Evolutionary conservation across 2,888 invertebrate species (phyloP).

Genomic region (Cantharis nigra): DNA sequence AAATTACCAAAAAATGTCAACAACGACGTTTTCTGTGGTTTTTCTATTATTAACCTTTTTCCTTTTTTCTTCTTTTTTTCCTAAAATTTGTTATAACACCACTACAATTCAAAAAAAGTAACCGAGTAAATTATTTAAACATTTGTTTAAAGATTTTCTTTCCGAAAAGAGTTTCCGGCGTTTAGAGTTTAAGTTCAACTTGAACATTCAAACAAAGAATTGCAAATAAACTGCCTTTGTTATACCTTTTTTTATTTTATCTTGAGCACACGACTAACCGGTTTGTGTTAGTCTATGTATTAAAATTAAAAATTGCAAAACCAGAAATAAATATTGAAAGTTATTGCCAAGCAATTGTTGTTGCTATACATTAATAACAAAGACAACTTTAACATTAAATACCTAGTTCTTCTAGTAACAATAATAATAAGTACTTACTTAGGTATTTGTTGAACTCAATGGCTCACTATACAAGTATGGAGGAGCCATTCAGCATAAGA

Average conservation of each 20-base stretch:
- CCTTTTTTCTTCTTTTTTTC: too few relatives aligned
- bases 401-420: not conserved
- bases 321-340: not conserved
- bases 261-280: slow-evolving; percentile 25
- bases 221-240: slow-evolving; percentile 8
- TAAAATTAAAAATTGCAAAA: slow-evolving; percentile 8
- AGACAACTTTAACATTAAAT: not conserved
- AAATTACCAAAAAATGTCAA: too few relatives aligned
- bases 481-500: not conserved
- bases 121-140: not conserved
- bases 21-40: too few relatives aligned
- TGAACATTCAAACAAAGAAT: not conserved
- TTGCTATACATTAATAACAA: not conserved
- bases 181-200: not conserved
- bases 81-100: too few relatives aligned
- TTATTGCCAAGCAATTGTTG: not conserved
- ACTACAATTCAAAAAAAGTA: too few relatives aligned
- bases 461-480: not conserved
- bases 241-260: slow-evolving; percentile 10
- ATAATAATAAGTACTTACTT: not conserved
- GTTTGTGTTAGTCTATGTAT: slow-evolving; percentile 5
- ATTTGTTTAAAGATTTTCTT: not conserved
- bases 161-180: not conserved
- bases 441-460: not conserved
- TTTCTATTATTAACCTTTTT: too few relatives aligned